Percentiles rank a stretch among this genome's conserved stretches.
These are phyloP conservation scores for Seira sanloemensis DNA, from an alignment of 2,888 invertebrate species.

Conservation along the genomic window DNA sequence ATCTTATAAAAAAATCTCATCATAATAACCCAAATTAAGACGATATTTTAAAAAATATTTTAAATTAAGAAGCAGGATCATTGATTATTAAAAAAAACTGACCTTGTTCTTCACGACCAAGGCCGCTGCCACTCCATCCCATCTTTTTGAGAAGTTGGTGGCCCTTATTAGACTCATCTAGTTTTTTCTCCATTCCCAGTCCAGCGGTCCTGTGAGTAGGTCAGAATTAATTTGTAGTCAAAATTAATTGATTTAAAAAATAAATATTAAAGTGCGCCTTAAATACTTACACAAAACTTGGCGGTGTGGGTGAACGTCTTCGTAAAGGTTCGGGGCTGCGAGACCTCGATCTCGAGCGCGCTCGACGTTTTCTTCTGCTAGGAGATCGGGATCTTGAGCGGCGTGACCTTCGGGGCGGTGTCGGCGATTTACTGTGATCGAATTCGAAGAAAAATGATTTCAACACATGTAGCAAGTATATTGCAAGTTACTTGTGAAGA, in stretches of 20 bases:
- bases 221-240: not conserved
- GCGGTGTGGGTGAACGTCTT: constrained; percentile 77
- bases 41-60: too few relatives aligned
- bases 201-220: constrained; percentile 58
- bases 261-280: not conserved
- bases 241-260: not conserved
- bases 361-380: constrained; percentile 71
- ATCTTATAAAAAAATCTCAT: too few relatives aligned
- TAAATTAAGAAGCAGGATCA: too few relatives aligned
- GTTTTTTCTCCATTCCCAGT: constrained; percentile 68
- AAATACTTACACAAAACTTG: constrained; percentile 68
- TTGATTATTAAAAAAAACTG: too few relatives aligned
- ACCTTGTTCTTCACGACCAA: constrained; percentile 96
- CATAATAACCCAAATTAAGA: too few relatives aligned
- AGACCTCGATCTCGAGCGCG: constrained; percentile 75
- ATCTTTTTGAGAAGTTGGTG: constrained; percentile 98
- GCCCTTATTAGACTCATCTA: constrained; percentile 93
- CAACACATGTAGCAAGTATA: constrained; percentile 5
- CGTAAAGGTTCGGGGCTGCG: constrained; percentile 76
- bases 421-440: constrained; percentile 65
- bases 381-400: constrained; percentile 68
- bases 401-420: constrained; percentile 64
- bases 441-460: not conserved
- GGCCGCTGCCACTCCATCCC: constrained; percentile 97
- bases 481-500: not conserved